Evolutionary conservation across 2,888 invertebrate species (phyloP).

Genomic region (Drosophila mimetica): DNA sequence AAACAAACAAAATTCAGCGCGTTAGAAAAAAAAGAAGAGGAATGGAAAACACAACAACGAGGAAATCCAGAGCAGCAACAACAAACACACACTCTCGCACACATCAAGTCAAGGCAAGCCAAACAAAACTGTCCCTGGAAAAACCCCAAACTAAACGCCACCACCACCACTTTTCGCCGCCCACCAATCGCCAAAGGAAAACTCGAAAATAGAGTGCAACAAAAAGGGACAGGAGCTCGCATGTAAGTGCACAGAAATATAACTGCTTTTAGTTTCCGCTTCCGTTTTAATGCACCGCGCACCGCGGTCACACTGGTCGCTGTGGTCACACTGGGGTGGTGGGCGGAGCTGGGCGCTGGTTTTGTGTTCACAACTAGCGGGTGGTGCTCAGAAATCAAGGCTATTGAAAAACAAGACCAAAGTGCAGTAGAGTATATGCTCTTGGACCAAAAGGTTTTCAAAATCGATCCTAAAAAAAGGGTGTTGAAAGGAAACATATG

Average conservation of each 20-base stretch:
- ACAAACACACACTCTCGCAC: conserved; percentile 6
- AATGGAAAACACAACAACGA: conserved; percentile 15
- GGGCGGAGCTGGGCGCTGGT: neutral
- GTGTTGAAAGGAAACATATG: neutral
- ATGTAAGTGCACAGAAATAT: conserved; percentile 69
- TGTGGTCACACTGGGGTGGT: conserved; percentile 28
- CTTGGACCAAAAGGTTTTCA: conserved; percentile 18
- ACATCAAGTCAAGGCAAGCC: conserved; percentile 25
- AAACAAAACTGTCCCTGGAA: conserved; percentile 33
- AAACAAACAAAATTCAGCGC: conserved; percentile 69
- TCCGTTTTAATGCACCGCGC: conserved; percentile 74
- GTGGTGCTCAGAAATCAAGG: conserved; percentile 3
- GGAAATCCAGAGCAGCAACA: conserved; percentile 12
- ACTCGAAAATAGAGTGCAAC: conserved; percentile 41
- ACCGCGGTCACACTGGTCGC: conserved; percentile 47
- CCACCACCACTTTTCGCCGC: neutral
- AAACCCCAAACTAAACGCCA: conserved; percentile 32
- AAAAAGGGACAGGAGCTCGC: conserved; percentile 25
- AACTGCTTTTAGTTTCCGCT: conserved; percentile 76
- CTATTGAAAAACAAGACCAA: conserved; percentile 10
- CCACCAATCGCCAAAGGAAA: conserved; percentile 54
- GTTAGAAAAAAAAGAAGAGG: neutral
- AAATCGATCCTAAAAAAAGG: conserved; percentile 9
- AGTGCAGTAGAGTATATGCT: conserved; percentile 25
- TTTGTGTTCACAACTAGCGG: neutral